A percentile compares a stretch with the other conserved stretches of the same genome.
Conservation (phyloP, 2,888 invertebrate species). For the Odontothrips loti region DNA sequence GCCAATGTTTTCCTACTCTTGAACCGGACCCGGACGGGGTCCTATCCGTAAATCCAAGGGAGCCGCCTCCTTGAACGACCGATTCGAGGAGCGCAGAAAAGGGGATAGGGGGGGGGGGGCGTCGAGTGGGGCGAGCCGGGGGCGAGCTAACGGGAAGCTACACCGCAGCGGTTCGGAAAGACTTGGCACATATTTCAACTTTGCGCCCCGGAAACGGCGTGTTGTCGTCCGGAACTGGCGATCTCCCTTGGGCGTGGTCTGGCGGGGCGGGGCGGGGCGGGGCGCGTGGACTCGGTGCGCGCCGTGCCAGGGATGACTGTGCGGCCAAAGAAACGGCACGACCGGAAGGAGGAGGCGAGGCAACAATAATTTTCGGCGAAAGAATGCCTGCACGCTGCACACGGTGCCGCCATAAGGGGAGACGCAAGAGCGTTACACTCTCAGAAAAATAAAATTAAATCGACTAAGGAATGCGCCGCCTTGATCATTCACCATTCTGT, state of each 20-base stretch:
- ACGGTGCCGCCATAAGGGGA: too few relatives aligned
- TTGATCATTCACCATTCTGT: too few relatives aligned
- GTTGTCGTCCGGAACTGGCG: slow-evolving; percentile 23
- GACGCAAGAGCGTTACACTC: too few relatives aligned
- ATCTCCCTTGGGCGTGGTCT: neutral
- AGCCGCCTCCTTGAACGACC: slow-evolving; percentile 4
- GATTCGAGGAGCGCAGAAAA: neutral
- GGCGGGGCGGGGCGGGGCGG: neutral
- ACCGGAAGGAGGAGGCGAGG: too few relatives aligned
- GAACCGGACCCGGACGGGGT: neutral
- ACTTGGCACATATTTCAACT: slow-evolving; percentile 23
- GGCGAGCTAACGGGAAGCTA: neutral
- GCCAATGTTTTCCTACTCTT: neutral
- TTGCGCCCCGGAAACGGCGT: slow-evolving; percentile 21
- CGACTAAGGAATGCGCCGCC: too few relatives aligned
- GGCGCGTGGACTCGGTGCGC: neutral
- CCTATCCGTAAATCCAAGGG: neutral
- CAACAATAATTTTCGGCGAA: too few relatives aligned
- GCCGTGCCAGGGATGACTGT: too few relatives aligned
- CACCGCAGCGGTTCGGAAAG: slow-evolving; percentile 20
- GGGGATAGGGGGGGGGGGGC: neutral
- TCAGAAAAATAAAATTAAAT: too few relatives aligned
- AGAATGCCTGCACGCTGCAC: too few relatives aligned
- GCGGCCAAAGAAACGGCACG: too few relatives aligned
- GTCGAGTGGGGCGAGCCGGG: neutral